phyloP scores from a whole-genome alignment of 2,113 vertebrate genomes.

The Syngnathoides biaculeatus region DNA sequence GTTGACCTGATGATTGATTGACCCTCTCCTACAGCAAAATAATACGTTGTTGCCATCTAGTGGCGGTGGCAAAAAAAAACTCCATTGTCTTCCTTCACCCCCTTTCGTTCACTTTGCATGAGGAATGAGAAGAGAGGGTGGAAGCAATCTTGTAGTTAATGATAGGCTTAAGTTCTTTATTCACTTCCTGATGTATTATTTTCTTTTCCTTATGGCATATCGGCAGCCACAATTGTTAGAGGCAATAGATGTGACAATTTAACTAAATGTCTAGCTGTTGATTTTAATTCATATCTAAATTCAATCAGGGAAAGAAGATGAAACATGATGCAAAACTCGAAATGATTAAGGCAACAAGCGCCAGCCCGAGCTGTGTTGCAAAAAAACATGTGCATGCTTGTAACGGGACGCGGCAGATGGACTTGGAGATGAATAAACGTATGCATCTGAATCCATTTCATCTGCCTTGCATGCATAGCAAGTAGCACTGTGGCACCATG shows the following conservation, averaged over 20 bases:
- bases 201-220: not conserved
- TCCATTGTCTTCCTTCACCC: not conserved
- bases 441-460: not conserved
- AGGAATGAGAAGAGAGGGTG: not conserved
- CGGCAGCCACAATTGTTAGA: not conserved
- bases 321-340: not conserved
- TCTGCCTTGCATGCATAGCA: not conserved
- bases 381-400: not conserved
- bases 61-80: not conserved
- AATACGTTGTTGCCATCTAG: constrained; percentile 1
- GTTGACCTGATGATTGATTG: not conserved
- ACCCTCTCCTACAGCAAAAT: not conserved
- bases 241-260: not conserved
- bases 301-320: not conserved
- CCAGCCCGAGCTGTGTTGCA: not conserved
- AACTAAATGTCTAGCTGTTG: not conserved
- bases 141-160: not conserved
- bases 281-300: not conserved
- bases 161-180: not conserved
- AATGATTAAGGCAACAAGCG: not conserved
- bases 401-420: not conserved
- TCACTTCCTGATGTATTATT: not conserved
- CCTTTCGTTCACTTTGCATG: not conserved
- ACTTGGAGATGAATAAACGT: not conserved
- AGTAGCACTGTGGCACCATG: not conserved